phyloP scores from a whole-genome alignment of 1,140 invertebrate species.

The Lycorma delicatula region DNA sequence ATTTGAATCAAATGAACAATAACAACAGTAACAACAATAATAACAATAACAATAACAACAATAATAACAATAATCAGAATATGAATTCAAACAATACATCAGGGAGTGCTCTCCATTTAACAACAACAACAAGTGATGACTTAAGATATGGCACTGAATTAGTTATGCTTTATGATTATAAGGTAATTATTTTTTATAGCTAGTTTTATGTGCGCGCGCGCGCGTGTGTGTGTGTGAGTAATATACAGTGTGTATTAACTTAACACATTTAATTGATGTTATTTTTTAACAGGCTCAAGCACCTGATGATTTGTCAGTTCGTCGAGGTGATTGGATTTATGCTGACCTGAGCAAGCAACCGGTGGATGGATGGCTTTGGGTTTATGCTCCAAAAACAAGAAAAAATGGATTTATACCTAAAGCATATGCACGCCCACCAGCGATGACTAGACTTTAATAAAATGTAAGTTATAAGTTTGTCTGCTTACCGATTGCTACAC shows the following conservation, averaged over 20 bases:
- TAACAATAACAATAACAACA: no score
- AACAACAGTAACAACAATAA: constrained; percentile 23
- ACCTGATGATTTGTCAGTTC: constrained; percentile 80
- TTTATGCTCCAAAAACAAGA: constrained; percentile 81
- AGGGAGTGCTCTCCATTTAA: constrained; percentile 26
- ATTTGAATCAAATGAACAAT: constrained; percentile 38
- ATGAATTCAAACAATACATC: constrained; percentile 20
- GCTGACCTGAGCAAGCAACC: constrained; percentile 88
- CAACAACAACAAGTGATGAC: constrained; percentile 41
- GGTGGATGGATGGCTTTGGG: constrained; percentile 92
- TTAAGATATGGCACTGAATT: constrained; percentile 75
- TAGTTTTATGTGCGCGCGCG: no score
- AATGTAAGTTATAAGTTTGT: no score
- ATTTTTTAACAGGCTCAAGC: constrained; percentile 62
- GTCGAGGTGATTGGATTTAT: constrained; percentile 88
- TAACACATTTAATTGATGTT: not conserved
- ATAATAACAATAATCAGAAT: constrained; percentile 29
- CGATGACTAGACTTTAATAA: constrained; percentile 76
- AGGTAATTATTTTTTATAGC: constrained; percentile 42
- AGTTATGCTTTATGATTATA: constrained; percentile 91
- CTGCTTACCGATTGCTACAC: no score
- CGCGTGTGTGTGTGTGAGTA: no score
- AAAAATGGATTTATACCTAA: constrained; percentile 94
- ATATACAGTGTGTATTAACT: constrained; percentile 1
- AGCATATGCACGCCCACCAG: constrained; percentile 84